Evolutionary conservation across 2,113 vertebrate species (phyloP).

Genomic region (Mesocricetus auratus): DNA sequence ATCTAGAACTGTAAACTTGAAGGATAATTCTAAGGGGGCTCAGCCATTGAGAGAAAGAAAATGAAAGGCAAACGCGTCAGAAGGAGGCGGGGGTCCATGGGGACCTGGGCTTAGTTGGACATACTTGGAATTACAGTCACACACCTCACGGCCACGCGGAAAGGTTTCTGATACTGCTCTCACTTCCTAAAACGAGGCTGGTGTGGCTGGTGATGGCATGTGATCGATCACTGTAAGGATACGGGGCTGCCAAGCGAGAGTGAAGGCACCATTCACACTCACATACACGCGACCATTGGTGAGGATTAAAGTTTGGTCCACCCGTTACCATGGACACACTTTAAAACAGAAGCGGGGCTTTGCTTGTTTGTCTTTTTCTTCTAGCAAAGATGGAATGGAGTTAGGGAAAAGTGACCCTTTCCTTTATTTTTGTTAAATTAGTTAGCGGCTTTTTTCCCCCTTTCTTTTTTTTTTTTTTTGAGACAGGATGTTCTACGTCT

Average conservation of each 20-base stretch:
- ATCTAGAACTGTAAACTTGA: background rate
- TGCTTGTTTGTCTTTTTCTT: background rate
- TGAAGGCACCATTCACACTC: background rate
- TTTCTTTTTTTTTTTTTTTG: background rate
- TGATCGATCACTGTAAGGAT: background rate
- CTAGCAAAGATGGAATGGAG: background rate
- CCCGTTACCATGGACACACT: background rate
- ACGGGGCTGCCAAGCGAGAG: background rate
- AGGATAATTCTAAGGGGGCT: background rate
- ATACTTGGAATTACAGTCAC: background rate
- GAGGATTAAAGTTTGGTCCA: background rate
- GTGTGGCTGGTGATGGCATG: background rate
- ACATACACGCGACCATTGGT: too few relatives aligned
- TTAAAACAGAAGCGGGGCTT: background rate
- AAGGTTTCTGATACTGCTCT: background rate
- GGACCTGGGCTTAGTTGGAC: background rate
- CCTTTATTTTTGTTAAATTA: background rate
- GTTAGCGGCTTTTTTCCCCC: background rate
- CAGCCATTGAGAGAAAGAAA: background rate
- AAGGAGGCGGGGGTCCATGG: background rate
- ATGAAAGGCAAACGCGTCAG: background rate
- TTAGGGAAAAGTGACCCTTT: constrained; percentile 6
- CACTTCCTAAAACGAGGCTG: background rate
- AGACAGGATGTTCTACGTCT: background rate
- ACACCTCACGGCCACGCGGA: background rate